A percentile compares a stretch with the other conserved stretches of the same genome.
Conservation (phyloP, 1,140 invertebrate species). For the Phocides pigmalion region DNA sequence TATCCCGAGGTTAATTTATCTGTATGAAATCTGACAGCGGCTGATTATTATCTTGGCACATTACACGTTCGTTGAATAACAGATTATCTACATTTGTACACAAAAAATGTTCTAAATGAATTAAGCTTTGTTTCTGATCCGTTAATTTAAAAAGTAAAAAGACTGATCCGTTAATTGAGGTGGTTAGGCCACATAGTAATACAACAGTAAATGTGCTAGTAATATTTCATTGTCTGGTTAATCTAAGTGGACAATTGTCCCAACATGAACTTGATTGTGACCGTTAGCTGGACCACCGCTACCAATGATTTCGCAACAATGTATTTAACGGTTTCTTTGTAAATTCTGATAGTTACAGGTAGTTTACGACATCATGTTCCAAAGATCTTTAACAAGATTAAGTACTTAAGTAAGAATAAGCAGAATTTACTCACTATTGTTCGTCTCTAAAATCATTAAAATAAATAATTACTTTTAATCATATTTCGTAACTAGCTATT, state of each 20-base stretch:
- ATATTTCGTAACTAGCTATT: too few relatives aligned
- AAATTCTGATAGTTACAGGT: neutral
- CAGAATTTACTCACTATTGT: neutral
- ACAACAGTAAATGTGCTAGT: neutral
- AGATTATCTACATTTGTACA: too few relatives aligned
- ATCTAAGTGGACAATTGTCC: constrained; percentile 14
- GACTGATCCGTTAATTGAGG: neutral
- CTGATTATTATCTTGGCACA: too few relatives aligned
- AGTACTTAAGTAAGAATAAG: too few relatives aligned
- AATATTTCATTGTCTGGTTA: constrained; percentile 13
- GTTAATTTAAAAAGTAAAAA: too few relatives aligned
- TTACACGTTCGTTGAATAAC: too few relatives aligned
- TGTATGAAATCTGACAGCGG: too few relatives aligned
- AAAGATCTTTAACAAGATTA: neutral
- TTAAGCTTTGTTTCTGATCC: too few relatives aligned
- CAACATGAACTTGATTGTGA: constrained; percentile 13
- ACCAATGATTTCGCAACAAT: constrained; percentile 13
- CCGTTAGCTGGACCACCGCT: constrained; percentile 11
- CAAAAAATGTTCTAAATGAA: too few relatives aligned
- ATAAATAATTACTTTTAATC: neutral
- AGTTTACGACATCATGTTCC: neutral
- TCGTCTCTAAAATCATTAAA: neutral
- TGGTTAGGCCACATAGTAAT: neutral
- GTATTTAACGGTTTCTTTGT: neutral
- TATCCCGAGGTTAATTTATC: too few relatives aligned